Evolutionary conservation across 1,140 invertebrate genomes (phyloP).

Genomic region (Lasioglossum albipes): DNA sequence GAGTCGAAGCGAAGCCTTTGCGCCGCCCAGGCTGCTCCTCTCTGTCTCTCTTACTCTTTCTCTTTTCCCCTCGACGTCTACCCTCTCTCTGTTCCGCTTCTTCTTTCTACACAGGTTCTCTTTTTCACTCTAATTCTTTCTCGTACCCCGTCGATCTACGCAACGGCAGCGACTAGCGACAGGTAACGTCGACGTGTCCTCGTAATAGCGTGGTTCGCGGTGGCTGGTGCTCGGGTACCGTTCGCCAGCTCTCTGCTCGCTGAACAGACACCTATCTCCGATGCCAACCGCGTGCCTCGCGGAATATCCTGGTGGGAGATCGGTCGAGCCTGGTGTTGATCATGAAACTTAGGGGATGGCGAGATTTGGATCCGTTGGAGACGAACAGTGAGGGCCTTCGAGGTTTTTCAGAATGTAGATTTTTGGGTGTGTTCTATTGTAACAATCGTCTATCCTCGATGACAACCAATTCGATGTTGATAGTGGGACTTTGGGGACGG

Average conservation of each 20-base stretch:
- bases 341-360: no score
- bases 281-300: no score
- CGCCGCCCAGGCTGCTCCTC: conserved; percentile 68
- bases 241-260: neutral
- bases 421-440: no score
- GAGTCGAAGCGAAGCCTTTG: conserved; percentile 75
- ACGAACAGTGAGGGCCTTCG: no score
- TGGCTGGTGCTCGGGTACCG: conserved; percentile 43
- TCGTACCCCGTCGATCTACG: conserved; percentile 48
- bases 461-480: no score
- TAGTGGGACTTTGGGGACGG: no score
- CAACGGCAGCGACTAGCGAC: conserved; percentile 72
- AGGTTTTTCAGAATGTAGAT: no score
- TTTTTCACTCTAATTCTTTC: conserved; percentile 19
- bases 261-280: neutral
- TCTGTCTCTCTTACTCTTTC: conserved; percentile 23
- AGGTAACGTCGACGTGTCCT: conserved; percentile 71
- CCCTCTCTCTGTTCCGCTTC: conserved; percentile 17
- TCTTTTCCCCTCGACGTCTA: conserved; percentile 6
- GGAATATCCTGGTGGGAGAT: no score
- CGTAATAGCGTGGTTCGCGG: conserved; percentile 69
- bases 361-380: no score
- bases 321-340: no score
- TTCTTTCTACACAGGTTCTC: neutral
- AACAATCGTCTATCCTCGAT: no score